These are phyloP conservation scores for Tapirus indicus DNA, from an alignment of 2,797 vertebrate genomes.

Conservation along the genomic window DNA sequence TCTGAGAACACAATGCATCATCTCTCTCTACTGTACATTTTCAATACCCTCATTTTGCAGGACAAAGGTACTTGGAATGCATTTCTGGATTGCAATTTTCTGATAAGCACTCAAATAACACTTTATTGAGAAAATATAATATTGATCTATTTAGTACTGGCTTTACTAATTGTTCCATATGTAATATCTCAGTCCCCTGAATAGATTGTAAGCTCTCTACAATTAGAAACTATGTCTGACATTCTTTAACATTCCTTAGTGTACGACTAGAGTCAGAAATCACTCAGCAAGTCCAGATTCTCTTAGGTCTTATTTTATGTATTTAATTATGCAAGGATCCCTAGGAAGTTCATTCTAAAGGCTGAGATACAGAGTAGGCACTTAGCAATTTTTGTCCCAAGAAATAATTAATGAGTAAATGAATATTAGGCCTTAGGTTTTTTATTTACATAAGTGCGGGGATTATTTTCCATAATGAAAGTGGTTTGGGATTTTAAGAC, in stretches of 20 bases:
- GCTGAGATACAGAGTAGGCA: neutral
- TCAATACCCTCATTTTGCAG: neutral
- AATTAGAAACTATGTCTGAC: neutral
- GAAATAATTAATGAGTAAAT: constrained; percentile 3
- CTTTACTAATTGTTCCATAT: neutral
- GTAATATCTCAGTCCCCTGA: neutral
- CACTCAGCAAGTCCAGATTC: constrained; percentile 21
- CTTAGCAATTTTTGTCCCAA: constrained; percentile 41
- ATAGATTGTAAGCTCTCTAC: neutral
- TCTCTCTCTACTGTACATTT: neutral
- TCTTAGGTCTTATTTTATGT: neutral
- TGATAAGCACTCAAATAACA: neutral
- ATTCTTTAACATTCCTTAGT: neutral
- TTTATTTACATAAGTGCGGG: neutral
- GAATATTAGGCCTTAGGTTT: neutral
- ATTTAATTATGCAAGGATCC: neutral
- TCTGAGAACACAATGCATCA: neutral
- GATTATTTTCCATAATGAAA: constrained; percentile 9
- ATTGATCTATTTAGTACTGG: neutral
- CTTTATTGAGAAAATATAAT: neutral
- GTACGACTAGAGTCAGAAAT: neutral
- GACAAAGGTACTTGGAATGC: neutral
- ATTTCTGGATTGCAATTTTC: constrained; percentile 24
- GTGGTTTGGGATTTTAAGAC: neutral
- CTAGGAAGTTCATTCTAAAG: neutral